phyloP scores from a whole-genome alignment of 2,888 invertebrate genomes.

The Gastracanthus pulcherrimus region DNA sequence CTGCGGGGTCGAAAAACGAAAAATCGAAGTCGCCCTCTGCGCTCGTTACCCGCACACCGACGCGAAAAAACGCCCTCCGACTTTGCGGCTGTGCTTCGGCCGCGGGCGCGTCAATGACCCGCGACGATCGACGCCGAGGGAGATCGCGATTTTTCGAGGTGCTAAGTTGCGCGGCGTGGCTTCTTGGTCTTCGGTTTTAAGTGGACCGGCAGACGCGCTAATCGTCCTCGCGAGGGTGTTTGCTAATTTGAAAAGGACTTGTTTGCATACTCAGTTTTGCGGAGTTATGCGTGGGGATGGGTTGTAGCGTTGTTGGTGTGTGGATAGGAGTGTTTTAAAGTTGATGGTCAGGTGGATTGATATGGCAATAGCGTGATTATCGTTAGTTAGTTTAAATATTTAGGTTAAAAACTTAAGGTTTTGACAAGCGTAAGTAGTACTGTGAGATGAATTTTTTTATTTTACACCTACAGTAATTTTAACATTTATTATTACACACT shows the following conservation, averaged over 20 bases:
- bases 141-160: neutral
- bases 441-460: no score
- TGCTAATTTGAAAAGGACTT: constrained; percentile 4
- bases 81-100: no score
- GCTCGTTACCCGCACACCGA: neutral
- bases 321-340: no score
- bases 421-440: no score
- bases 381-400: no score
- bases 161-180: no score
- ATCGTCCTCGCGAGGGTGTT: constrained; percentile 4
- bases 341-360: neutral
- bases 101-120: constrained; percentile 5
- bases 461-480: no score
- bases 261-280: neutral
- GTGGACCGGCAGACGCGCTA: constrained; percentile 25
- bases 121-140: neutral
- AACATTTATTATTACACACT: no score
- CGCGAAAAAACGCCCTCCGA: neutral
- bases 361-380: neutral
- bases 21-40: neutral
- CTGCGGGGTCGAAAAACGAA: neutral
- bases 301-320: neutral
- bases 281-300: neutral
- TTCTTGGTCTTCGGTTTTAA: neutral
- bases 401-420: no score